These are phyloP conservation scores for Margaritifera margaritifera DNA, from an alignment of 2,888 invertebrate genomes.

Conservation along the genomic window DNA sequence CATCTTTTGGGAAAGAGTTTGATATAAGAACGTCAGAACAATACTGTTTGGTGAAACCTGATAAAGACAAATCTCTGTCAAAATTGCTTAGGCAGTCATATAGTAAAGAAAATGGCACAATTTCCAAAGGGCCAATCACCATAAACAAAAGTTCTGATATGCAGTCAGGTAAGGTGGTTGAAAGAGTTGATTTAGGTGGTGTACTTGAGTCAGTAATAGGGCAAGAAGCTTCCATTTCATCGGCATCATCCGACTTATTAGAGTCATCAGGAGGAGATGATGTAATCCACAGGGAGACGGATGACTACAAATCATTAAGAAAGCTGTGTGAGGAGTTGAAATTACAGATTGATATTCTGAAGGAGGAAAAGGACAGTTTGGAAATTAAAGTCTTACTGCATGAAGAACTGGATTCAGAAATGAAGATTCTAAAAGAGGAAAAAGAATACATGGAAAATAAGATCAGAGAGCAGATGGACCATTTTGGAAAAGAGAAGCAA, in stretches of 20 bases:
- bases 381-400: constrained; percentile 1
- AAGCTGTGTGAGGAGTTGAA: neutral
- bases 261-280: constrained; percentile 21
- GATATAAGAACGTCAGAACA: too few species aligned
- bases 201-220: constrained; percentile 13
- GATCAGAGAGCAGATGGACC: constrained; percentile 27
- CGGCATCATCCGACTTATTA: neutral
- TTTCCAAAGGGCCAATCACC: too few species aligned
- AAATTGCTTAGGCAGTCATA: too few species aligned
- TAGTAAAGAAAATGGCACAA: too few species aligned
- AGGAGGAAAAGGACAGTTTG: constrained; percentile 9
- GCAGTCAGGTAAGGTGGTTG: neutral
- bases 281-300: constrained; percentile 8
- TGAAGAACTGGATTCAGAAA: constrained; percentile 25
- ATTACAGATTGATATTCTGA: constrained; percentile 2
- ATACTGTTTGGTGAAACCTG: too few species aligned
- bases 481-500: constrained; percentile 33
- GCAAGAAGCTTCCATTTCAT: too few species aligned
- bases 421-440: constrained; percentile 23
- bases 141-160: too few species aligned
- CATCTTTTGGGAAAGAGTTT: too few species aligned
- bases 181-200: constrained; percentile 24
- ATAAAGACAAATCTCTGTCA: too few species aligned
- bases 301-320: constrained; percentile 27
- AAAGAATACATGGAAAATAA: constrained; percentile 23